Percentiles rank a stretch among this genome's conserved stretches.
Evolutionary conservation across 2,113 vertebrate species (phyloP).

Genomic region (Dendropsophus ebraccatus): DNA sequence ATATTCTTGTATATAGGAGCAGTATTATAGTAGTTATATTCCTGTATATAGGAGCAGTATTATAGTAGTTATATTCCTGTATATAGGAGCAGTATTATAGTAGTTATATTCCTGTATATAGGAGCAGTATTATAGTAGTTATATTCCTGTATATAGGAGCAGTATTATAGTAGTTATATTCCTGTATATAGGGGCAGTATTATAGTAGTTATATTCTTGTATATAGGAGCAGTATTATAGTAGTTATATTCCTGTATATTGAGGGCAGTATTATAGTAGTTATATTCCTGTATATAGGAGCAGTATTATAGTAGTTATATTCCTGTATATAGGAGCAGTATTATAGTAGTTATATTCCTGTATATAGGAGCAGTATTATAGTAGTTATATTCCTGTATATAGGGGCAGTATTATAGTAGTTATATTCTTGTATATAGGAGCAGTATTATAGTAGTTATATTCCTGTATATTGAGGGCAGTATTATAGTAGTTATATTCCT

Average conservation of each 20-base stretch:
- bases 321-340: no score
- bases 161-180: not conserved
- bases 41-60: not conserved
- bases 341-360: no score
- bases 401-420: conserved; percentile 13
- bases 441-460: conserved; percentile 17
- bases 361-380: not conserved
- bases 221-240: not conserved
- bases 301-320: no score
- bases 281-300: not conserved
- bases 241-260: not conserved
- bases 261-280: not conserved
- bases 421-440: conserved; percentile 3
- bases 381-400: conserved; percentile 3
- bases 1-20: no score
- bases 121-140: conserved; percentile 9
- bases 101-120: conserved; percentile 4
- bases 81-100: not conserved
- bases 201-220: not conserved
- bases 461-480: not conserved
- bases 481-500: conserved; percentile 12
- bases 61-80: conserved; percentile 11
- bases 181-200: not conserved
- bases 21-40: not conserved
- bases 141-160: not conserved